Percentiles rank a stretch among this genome's conserved stretches.
Evolutionary conservation across 2,888 invertebrate species (phyloP).

Genomic region (Conops quadrifasciatus): DNA sequence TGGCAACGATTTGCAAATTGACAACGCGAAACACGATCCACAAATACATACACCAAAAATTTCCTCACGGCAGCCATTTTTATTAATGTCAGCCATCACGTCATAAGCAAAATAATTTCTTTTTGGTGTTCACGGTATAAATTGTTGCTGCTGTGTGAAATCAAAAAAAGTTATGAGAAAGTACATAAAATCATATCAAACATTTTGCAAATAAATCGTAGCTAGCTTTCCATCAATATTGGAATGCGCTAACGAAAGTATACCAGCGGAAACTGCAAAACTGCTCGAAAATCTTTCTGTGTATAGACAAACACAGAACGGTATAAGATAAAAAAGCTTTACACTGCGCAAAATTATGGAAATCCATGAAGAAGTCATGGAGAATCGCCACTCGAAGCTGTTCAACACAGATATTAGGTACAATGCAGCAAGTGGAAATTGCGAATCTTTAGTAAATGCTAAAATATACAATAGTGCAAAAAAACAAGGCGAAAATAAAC

Average conservation of each 20-base stretch:
- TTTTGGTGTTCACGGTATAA: slow-evolving; percentile 15
- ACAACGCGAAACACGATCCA: slow-evolving; percentile 28
- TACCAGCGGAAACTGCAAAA: not conserved
- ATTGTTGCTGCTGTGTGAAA: slow-evolving; percentile 22
- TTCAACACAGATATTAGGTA: not conserved
- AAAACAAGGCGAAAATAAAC: slow-evolving; percentile 40
- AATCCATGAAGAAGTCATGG: slow-evolving; percentile 27
- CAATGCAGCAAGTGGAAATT: slow-evolving; percentile 6
- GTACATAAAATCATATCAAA: not conserved
- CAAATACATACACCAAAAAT: slow-evolving; percentile 35
- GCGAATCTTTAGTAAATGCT: slow-evolving; percentile 11
- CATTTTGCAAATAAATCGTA: not conserved
- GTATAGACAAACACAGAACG: slow-evolving; percentile 15
- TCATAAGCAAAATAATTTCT: slow-evolving; percentile 42
- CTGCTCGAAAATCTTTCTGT: slow-evolving; percentile 23
- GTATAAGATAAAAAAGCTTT: slow-evolving; percentile 17
- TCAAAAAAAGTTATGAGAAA: slow-evolving; percentile 35
- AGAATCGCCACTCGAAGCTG: slow-evolving; percentile 21
- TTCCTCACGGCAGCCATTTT: slow-evolving; percentile 47
- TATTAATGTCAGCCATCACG: slow-evolving; percentile 50
- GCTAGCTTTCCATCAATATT: not conserved
- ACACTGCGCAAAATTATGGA: slow-evolving; percentile 35
- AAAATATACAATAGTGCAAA: slow-evolving; percentile 4
- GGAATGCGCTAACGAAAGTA: slow-evolving; percentile 3
- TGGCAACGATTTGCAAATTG: slow-evolving; percentile 25